A percentile compares a stretch with the other conserved stretches of the same genome.
Conservation (phyloP, 2,888 invertebrate genomes). For the Netelia melanura region DNA sequence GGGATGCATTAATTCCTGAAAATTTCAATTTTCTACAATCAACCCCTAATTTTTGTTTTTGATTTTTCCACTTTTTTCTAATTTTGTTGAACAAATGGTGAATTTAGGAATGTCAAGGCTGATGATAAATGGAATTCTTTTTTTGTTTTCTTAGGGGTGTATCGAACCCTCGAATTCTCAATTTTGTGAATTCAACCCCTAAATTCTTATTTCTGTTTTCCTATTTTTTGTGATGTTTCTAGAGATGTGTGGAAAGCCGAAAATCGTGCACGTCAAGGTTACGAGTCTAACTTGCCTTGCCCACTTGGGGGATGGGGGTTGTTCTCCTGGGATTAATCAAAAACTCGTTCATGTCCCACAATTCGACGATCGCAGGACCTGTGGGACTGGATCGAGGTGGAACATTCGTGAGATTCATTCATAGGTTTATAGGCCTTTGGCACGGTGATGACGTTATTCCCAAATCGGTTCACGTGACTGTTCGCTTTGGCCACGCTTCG, state of each 20-base stretch:
- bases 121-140: conserved; percentile 1
- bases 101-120: too few species aligned
- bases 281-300: neutral
- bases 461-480: conserved; percentile 75
- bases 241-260: too few species aligned
- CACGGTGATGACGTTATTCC: conserved; percentile 72
- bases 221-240: neutral
- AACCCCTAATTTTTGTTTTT: too few species aligned
- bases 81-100: too few species aligned
- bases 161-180: neutral
- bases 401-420: too few species aligned
- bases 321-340: neutral
- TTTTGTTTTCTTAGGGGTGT: conserved; percentile 6
- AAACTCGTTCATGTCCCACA: conserved; percentile 70
- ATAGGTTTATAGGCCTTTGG: conserved; percentile 15
- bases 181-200: too few species aligned
- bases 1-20: too few species aligned
- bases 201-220: neutral
- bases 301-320: neutral
- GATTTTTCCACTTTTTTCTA: too few species aligned
- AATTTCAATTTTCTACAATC: too few species aligned
- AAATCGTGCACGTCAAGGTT: neutral
- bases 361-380: conserved; percentile 74
- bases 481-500: conserved; percentile 68
- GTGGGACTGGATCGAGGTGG: conserved; percentile 74